Evolutionary conservation across 2,113 vertebrate species (phyloP), one percentile per base, ranked within the genome.

Genomic region (Apus apus): DNA sequence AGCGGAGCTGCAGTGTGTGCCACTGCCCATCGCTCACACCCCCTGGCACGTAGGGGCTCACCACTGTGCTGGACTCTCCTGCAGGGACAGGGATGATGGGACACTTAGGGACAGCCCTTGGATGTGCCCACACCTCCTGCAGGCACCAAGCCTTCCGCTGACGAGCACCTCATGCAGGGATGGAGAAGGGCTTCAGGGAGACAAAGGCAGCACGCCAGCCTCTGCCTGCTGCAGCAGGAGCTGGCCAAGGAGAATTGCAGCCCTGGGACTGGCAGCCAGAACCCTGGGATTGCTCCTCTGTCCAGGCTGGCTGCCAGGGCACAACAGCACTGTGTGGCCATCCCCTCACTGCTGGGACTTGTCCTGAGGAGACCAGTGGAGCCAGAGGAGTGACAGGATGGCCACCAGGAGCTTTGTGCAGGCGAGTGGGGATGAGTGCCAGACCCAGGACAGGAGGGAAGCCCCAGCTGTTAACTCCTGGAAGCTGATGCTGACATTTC

Each of bases 21-120:
- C 99, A 99, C 90, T 99, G 98, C 19, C 99, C 99, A 20, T 99
- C 99, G 38, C 98, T 99, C 96, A 99, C 98, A 2, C 99, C 99
- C 8, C 99, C 99, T 0, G 98, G 98, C 68, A 99, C 90, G 89
- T 98, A 99, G 16, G 99, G 99, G 95, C 98, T 99, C 97, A 99
- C 99, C 97, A 99, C 98, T 1, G 99, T 99, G 97, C 98, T 99
- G 10, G 98, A 99, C 85, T 99, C 99, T 92, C 99, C 99, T 99
- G 97, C 2, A 25, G 85, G 85, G 62, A 76, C 80, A 89, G 46
- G 60, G 83, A 66, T 17, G 62, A 62, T 2, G 16, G 61, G 38
- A 65, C 3, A 4, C 77, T 64, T 32, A 70, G 50, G 87, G 34
- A n/a, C 15, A 54, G 58, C 45, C 66, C 65, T 22, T 5, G 4